These are phyloP conservation scores for Tetragonisca angustula DNA, from an alignment of 2,888 invertebrate genomes.

Conservation along the genomic window DNA sequence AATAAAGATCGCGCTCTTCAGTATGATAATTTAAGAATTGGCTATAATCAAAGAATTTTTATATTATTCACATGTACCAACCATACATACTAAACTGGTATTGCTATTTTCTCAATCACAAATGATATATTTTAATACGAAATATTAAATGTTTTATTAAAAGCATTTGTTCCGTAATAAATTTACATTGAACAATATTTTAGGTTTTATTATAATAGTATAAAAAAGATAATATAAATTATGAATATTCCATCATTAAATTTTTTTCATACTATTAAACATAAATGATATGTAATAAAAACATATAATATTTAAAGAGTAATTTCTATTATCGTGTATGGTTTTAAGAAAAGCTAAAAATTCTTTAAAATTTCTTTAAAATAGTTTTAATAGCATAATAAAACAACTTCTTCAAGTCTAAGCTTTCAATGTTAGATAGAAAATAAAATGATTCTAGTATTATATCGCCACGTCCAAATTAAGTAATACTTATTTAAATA, in stretches of 20 bases:
- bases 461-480: slow-evolving; percentile 44
- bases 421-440: slow-evolving; percentile 40
- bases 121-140: slow-evolving; percentile 49
- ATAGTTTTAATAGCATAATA: slow-evolving; percentile 28
- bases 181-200: neutral
- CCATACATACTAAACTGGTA: slow-evolving; percentile 54
- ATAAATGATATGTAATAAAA: slow-evolving; percentile 3
- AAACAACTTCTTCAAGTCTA: slow-evolving; percentile 13
- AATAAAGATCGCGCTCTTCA: slow-evolving; percentile 54
- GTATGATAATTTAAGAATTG: slow-evolving; percentile 64
- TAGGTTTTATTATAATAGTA: slow-evolving; percentile 1
- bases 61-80: slow-evolving; percentile 42
- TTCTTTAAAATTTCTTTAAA: slow-evolving; percentile 11
- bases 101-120: slow-evolving; percentile 34
- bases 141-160: slow-evolving; percentile 29
- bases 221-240: neutral
- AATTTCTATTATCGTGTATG: slow-evolving; percentile 52
- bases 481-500: slow-evolving; percentile 37
- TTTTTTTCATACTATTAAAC: slow-evolving; percentile 7
- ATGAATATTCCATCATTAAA: neutral
- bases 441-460: slow-evolving; percentile 44
- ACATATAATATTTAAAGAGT: neutral
- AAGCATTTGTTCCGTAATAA: neutral
- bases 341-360: slow-evolving; percentile 30
- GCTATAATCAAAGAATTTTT: slow-evolving; percentile 61